These are phyloP conservation scores for Adelges cooleyi DNA, from an alignment of 1,140 invertebrate genomes.

Conservation along the genomic window DNA sequence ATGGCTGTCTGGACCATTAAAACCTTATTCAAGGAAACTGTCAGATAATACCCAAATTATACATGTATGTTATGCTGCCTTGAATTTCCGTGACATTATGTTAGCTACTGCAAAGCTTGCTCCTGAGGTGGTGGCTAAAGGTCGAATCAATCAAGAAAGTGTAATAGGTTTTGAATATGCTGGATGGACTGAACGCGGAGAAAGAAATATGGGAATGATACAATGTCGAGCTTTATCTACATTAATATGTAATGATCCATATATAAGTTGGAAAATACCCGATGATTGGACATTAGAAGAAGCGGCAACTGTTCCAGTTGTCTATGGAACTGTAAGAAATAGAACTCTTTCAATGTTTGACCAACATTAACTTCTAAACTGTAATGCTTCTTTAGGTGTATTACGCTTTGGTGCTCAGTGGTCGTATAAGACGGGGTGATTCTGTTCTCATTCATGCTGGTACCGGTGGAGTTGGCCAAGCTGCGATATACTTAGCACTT, in stretches of 20 bases:
- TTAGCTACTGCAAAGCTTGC: constrained; percentile 59
- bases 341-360: not conserved
- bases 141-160: constrained; percentile 43
- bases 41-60: constrained; percentile 20
- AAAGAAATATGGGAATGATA: constrained; percentile 59
- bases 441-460: constrained; percentile 64
- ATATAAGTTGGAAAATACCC: constrained; percentile 65
- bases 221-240: constrained; percentile 48
- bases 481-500: constrained; percentile 59
- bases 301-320: constrained; percentile 75
- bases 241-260: constrained; percentile 45
- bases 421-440: constrained; percentile 49
- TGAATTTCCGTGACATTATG: constrained; percentile 73
- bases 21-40: constrained; percentile 39
- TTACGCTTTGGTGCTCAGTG: constrained; percentile 54
- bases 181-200: constrained; percentile 45
- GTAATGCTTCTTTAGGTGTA: constrained; percentile 41
- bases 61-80: constrained; percentile 48
- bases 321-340: constrained; percentile 60
- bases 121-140: constrained; percentile 46
- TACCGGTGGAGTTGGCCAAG: constrained; percentile 64
- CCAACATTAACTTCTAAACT: not conserved
- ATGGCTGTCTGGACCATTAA: constrained; percentile 61
- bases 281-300: constrained; percentile 72
- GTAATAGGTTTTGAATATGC: constrained; percentile 62